A percentile compares a stretch with the other conserved stretches of the same genome.
These are phyloP conservation scores for Cichladusa arquata DNA, from an alignment of 2,113 vertebrate species.

Conservation along the genomic window DNA sequence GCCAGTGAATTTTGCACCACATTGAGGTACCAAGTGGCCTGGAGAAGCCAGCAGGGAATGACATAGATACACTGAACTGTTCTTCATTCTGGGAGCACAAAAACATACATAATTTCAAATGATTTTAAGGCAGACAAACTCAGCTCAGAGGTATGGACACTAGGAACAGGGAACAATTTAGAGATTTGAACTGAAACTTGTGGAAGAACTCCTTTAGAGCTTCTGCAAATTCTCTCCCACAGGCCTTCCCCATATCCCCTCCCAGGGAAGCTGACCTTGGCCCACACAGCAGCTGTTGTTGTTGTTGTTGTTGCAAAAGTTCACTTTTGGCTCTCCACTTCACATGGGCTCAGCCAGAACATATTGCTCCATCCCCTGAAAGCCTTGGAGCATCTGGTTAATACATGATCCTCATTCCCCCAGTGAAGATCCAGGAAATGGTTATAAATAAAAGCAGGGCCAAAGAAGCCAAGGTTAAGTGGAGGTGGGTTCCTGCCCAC, in stretches of 20 bases:
- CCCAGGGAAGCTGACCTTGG: neutral
- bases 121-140: neutral
- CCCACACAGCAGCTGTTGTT: neutral
- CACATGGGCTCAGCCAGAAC: neutral
- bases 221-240: neutral
- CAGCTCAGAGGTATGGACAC: neutral
- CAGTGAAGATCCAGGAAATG: neutral
- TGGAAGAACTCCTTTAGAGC: neutral
- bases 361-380: neutral
- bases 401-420: neutral
- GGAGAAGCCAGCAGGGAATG: neutral
- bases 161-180: neutral
- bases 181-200: neutral
- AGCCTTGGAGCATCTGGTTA: neutral
- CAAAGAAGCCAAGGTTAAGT: neutral
- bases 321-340: neutral
- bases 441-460: neutral
- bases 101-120: accelerated
- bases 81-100: neutral
- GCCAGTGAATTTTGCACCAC: neutral
- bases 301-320: neutral
- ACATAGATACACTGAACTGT: neutral
- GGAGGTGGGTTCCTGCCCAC: neutral
- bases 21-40: neutral
- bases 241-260: neutral